Base-by-base conservation (phyloP, 2,797 vertebrate genomes). In the Atherinosoma microstoma region DNA sequence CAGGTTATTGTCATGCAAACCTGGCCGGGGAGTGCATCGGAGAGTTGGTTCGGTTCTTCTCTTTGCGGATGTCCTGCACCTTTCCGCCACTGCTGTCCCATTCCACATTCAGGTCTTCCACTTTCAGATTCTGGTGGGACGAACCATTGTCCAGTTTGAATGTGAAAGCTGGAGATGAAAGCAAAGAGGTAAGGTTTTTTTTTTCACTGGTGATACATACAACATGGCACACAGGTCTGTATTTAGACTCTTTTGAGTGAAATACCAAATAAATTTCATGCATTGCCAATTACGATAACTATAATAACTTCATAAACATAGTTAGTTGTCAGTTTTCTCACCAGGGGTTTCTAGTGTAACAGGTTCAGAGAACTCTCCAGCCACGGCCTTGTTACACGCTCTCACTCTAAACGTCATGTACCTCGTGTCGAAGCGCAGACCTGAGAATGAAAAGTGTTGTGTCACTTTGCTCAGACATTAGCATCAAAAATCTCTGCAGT, bases 71-170 rank as follows among this genome's bases (percentile, higher is more conserved):
- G 12, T 99, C 98, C 86, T 98, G 97, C 57, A 97, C 87, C 89
- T 98, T 98, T 49, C 98, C 97, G 0, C 97, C 97, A 30, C 95
- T 94, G 84, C 97, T 96, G 70, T 99, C 98, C 98, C 98, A 99
- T 90, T 98, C 98, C 85, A 96, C 97, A 1, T 91, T 96, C 80
- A 97, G 77, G 22, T 97, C 97, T 60, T 98, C 97, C 84, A 99
- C 96, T 42, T 96, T 96, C 83, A 99, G 94, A 93, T 99, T 99
- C 94, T 98, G 97, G 92, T 99, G 98, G 84, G 96, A 86, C 0
- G 96, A 97, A 53, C 86, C 89, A 1, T 93, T 89, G 0, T 99
- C 98, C 94, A 99, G 93, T 87, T 95, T 97, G 87, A 97, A 99
- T 84, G 89, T 91, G 88, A 99, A 99, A 0, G 97, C 97, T 98